Percentiles rank a stretch among this genome's conserved stretches.
phyloP scores from a whole-genome alignment of 64 coral and sea anemone genomes.

The Montipora capricornis region DNA sequence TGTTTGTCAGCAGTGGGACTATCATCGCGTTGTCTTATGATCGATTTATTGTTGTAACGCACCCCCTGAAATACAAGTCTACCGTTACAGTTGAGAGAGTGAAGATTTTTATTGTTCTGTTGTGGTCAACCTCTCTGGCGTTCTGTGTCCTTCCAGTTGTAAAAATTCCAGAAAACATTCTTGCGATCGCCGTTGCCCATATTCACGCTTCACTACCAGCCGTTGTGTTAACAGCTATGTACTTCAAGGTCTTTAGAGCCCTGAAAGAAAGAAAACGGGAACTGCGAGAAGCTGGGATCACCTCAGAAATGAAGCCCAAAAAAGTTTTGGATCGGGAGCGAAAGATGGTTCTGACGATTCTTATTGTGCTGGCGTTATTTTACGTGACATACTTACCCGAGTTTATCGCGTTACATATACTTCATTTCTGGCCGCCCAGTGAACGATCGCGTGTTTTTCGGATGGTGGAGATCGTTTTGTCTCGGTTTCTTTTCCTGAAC shows the following conservation, averaged over 20 bases:
- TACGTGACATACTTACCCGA: slow-evolving; percentile 36
- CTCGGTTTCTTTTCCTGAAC: slow-evolving; percentile 49
- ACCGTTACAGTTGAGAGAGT: background rate
- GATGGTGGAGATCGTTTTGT: slow-evolving; percentile 19
- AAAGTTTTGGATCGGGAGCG: slow-evolving; percentile 2
- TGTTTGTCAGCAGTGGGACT: slow-evolving; percentile 38
- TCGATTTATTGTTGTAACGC: slow-evolving; percentile 29
- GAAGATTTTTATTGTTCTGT: background rate
- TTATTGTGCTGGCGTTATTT: slow-evolving; percentile 32
- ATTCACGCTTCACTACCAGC: background rate
- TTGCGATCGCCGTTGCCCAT: slow-evolving; percentile 1
- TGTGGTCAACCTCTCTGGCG: background rate
- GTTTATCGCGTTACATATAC: slow-evolving; percentile 30
- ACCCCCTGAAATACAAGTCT: slow-evolving; percentile 25
- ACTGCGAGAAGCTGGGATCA: slow-evolving; percentile 23
- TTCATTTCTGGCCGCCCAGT: background rate
- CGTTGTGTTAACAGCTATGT: slow-evolving; percentile 14
- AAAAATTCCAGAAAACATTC: slow-evolving; percentile 9
- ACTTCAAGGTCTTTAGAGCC: slow-evolving; percentile 26
- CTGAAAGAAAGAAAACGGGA: slow-evolving; percentile 23
- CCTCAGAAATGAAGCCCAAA: background rate
- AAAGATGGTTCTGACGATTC: slow-evolving; percentile 42
- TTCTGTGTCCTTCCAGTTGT: background rate
- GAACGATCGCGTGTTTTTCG: background rate
- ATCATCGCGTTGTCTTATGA: slow-evolving; percentile 37